Base-by-base conservation (phyloP, 1,140 invertebrate genomes). In the Drosophila santomea region DNA sequence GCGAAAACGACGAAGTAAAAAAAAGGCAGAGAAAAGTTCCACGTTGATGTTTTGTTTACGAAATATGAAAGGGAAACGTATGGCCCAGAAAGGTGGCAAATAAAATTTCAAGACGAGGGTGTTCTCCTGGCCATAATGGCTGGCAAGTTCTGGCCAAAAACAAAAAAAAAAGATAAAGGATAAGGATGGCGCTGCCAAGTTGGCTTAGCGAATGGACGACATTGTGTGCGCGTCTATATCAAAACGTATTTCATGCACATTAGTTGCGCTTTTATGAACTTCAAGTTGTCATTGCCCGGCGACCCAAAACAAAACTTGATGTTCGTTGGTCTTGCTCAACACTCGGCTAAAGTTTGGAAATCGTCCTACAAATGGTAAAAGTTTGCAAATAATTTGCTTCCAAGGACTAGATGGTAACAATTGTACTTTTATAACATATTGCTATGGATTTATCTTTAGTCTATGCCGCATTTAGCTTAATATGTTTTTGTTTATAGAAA, bases 221-320 rank as follows among this genome's bases (percentile, higher is more conserved):
- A 66, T 17, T 62, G 57, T 62, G 47, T 72, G 43, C 41, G 2
- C 57, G 36, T 75, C 51, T 54, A 57, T 77, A 79, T 83, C 63
- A 83, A 77, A 76, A 83, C 73, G 80, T 88, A 89, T 80, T 83
- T 83, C 78, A 89, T 89, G 83, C 83, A 88, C 84, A 88, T 88
- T 88, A 88, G 83, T 89, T 89, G 84, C 79, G 83, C 83, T 88
- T 79, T 88, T 89, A 88, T 88, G 83, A 88, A 88, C 83, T 88
- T 74, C 51, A 89, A 83, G 83, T 89, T 88, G 84, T 89, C 80
- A 83, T 83, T 80, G 71, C 72, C 86, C 73, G 60, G 76, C 77
- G 57, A 73, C 68, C 50, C 50, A 56, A 66, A 75, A 41, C 69
- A 64, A 78, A 82, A 88, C 76, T 80, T 80, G 80, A 74, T 67